These are phyloP conservation scores for Calyptomena viridis DNA, from an alignment of 2,113 vertebrate genomes.

Conservation along the genomic window DNA sequence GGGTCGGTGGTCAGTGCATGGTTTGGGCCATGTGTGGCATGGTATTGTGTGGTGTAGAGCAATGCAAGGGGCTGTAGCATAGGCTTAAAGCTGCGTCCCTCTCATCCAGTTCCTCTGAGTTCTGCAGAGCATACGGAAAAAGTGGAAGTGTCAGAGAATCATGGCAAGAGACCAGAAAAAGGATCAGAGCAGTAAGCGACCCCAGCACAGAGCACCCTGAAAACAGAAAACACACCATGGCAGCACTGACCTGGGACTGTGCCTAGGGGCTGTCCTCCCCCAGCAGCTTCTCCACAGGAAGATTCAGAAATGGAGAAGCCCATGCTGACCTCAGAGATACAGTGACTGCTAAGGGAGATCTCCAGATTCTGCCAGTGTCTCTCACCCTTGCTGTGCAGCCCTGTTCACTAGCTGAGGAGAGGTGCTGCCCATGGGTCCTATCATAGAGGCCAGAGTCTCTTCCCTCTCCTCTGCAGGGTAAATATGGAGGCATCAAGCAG, in stretches of 20 bases:
- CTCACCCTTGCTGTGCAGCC: not conserved
- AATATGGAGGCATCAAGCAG: not conserved
- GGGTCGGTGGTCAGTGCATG: rapidly evolving
- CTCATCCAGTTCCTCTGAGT: not conserved
- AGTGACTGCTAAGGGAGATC: rapidly evolving
- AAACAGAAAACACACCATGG: not conserved
- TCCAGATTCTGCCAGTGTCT: not conserved
- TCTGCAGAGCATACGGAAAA: not conserved
- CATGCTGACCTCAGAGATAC: no score
- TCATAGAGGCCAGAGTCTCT: not conserved
- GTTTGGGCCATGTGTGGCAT: not conserved
- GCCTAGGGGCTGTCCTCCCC: not conserved
- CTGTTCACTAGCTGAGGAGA: not conserved
- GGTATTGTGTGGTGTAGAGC: not conserved
- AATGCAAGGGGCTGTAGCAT: rapidly evolving
- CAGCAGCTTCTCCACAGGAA: not conserved
- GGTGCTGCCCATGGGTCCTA: not conserved
- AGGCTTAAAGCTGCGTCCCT: not conserved
- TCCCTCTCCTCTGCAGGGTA: not conserved
- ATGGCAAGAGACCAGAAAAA: rapidly evolving
- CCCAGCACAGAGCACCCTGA: not conserved
- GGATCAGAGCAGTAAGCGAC: not conserved
- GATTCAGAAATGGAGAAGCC: not conserved
- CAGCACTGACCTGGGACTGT: not conserved
- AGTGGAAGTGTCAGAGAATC: not conserved